A percentile compares a stretch with the other conserved stretches of the same genome.
These are phyloP conservation scores for Ophiothrix spiculata DNA, from an alignment of 35 echinoderm and acorn worm species.

Conservation along the genomic window DNA sequence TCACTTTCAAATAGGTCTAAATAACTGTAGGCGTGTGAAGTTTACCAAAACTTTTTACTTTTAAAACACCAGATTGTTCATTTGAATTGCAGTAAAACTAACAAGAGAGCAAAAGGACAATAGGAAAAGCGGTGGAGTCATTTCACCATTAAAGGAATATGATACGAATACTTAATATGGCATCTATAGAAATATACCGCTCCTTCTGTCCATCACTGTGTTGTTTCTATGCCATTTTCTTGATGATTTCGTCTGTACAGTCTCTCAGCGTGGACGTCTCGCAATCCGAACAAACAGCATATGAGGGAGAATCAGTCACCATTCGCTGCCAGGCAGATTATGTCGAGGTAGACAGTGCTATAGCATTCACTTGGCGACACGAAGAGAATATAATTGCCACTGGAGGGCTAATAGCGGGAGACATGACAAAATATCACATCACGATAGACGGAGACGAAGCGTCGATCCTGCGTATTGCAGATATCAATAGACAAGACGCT, in stretches of 20 bases:
- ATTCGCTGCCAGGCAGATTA: background rate
- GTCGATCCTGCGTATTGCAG: background rate
- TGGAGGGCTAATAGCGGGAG: background rate
- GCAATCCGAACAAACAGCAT: background rate
- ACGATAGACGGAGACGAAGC: background rate
- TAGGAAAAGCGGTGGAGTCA: no score
- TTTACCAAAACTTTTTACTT: no score
- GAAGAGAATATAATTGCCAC: background rate
- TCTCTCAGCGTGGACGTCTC: background rate
- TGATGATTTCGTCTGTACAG: background rate
- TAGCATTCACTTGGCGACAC: background rate
- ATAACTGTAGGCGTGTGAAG: no score
- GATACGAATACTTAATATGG: no score
- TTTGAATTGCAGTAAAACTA: no score
- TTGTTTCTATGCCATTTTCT: background rate
- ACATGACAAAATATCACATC: background rate
- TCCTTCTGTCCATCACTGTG: no score
- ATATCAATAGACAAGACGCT: background rate
- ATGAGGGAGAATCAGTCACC: background rate
- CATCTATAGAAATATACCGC: no score
- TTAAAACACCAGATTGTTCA: no score
- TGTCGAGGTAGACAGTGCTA: background rate
- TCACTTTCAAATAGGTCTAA: no score
- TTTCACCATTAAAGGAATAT: no score
- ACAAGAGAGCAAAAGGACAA: no score